phyloP scores from a whole-genome alignment of 2,113 vertebrate genomes.

The Protomyctophum bolini region DNA sequence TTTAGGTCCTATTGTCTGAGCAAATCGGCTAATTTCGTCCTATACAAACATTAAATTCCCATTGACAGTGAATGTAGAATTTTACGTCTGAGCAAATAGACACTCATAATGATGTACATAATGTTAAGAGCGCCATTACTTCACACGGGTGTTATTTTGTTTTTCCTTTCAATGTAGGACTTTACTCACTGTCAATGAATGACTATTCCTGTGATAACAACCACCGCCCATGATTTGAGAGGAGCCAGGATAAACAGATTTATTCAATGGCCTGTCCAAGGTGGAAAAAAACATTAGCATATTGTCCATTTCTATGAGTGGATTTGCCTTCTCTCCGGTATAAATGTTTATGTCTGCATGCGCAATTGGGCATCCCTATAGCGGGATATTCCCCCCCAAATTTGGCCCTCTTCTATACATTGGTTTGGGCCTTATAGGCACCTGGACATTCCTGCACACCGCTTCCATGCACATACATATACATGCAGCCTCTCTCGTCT shows the following conservation, averaged over 20 bases:
- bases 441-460: conserved; percentile 49
- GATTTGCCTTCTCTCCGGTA: conserved; percentile 35
- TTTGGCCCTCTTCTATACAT: conserved; percentile 43
- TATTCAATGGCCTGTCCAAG: conserved; percentile 52
- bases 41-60: too few relatives aligned
- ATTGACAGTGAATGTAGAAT: too few relatives aligned
- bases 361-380: conserved; percentile 69
- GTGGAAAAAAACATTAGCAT: conserved; percentile 16
- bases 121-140: too few relatives aligned
- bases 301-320: conserved; percentile 49
- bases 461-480: conserved; percentile 40
- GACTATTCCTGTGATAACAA: not conserved
- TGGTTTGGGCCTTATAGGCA: conserved; percentile 47
- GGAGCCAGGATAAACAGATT: conserved; percentile 60
- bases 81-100: too few relatives aligned
- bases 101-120: too few relatives aligned
- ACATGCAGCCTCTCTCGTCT: not conserved
- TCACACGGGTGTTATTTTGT: too few relatives aligned
- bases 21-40: too few relatives aligned
- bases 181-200: conserved; percentile 29
- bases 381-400: conserved; percentile 26
- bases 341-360: conserved; percentile 74
- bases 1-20: too few relatives aligned
- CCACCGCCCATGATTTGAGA: conserved; percentile 12
- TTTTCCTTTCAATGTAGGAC: too few relatives aligned